Evolutionary conservation across 2,888 invertebrate genomes (phyloP).

Genomic region (Sicus ferrugineus): DNA sequence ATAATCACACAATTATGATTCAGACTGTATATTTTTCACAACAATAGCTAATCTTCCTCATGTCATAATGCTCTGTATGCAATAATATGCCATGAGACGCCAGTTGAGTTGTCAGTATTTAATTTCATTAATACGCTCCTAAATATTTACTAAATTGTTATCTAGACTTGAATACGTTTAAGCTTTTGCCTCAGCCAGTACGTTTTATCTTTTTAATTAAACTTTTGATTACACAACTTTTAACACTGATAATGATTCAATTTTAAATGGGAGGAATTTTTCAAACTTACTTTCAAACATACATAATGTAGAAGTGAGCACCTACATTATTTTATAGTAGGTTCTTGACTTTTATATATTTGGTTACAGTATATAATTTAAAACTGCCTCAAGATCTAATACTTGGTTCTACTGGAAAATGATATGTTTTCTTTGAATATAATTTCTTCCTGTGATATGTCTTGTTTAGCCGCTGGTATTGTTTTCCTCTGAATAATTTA

Average conservation of each 20-base stretch:
- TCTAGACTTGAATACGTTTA: slow-evolving; percentile 44
- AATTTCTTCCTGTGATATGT: slow-evolving; percentile 26
- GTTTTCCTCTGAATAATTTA: slow-evolving; percentile 16
- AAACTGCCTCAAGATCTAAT: slow-evolving; percentile 11
- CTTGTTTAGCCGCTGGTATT: slow-evolving; percentile 1
- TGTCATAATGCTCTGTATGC: slow-evolving; percentile 20
- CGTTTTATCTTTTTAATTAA: slow-evolving; percentile 30
- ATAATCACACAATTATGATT: too few relatives aligned
- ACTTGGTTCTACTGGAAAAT: slow-evolving; percentile 24
- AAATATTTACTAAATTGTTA: too few relatives aligned
- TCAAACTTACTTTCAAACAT: not conserved
- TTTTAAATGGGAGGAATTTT: slow-evolving; percentile 20
- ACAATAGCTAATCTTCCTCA: not conserved
- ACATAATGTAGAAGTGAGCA: not conserved
- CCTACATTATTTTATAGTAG: slow-evolving; percentile 3
- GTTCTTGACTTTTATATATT: not conserved
- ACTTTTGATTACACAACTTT: slow-evolving; percentile 34
- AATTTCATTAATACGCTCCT: slow-evolving; percentile 7
- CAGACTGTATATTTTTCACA: slow-evolving; percentile 16
- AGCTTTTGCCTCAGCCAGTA: slow-evolving; percentile 57
- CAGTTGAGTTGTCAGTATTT: too few relatives aligned
- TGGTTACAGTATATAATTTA: not conserved
- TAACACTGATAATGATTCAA: slow-evolving; percentile 12
- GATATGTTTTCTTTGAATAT: slow-evolving; percentile 32
- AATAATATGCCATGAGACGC: slow-evolving; percentile 23